These are phyloP conservation scores for Zele albiditarsus DNA, from an alignment of 2,888 invertebrate genomes.

Conservation along the genomic window DNA sequence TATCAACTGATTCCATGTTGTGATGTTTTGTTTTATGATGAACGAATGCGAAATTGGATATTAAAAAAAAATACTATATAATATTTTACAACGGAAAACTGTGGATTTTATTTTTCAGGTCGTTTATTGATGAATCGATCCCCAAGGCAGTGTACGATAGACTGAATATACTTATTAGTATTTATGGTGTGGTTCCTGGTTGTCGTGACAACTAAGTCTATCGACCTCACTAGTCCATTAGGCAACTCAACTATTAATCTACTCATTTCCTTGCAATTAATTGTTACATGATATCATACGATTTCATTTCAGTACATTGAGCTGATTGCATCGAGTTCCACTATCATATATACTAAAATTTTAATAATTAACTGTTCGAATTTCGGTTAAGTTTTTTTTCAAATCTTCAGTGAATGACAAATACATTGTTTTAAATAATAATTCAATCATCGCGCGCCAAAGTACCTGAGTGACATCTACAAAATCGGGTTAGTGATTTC, in stretches of 20 bases:
- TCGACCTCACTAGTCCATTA: conserved; percentile 11
- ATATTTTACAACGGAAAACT: neutral
- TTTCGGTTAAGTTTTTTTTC: neutral
- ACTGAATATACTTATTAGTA: conserved; percentile 24
- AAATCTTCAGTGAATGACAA: too few relatives aligned
- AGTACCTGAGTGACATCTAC: too few relatives aligned
- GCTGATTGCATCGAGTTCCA: too few relatives aligned
- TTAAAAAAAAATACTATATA: neutral
- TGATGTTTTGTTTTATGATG: neutral
- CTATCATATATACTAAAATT: too few relatives aligned
- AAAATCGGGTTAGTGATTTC: neutral
- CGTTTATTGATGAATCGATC: neutral
- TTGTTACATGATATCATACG: neutral
- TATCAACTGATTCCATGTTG: conserved; percentile 75
- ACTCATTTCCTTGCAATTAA: neutral
- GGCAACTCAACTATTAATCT: conserved; percentile 5
- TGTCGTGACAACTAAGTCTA: conserved; percentile 28
- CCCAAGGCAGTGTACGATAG: neutral
- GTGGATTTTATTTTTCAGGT: neutral
- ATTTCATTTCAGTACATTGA: too few relatives aligned
- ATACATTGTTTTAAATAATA: too few relatives aligned
- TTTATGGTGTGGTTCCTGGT: conserved; percentile 13
- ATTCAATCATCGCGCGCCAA: neutral
- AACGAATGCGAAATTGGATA: neutral
- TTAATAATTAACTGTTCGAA: too few relatives aligned